Conservation (phyloP, 2,113 vertebrate species). For the Catagonus wagneri region DNA sequence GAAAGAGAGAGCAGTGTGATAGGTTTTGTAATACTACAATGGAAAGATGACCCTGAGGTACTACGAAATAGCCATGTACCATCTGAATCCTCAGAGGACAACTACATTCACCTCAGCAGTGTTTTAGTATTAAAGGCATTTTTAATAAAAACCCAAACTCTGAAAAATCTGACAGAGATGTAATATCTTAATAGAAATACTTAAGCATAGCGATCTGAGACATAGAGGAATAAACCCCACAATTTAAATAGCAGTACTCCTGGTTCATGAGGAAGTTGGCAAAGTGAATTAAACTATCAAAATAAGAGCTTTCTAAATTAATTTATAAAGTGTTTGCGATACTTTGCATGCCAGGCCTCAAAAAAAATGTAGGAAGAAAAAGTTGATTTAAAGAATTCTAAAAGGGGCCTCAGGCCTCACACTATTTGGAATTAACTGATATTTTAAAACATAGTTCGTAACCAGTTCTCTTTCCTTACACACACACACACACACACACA, state of each 20-base stretch:
- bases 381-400: slow-evolving; percentile 39
- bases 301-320: slow-evolving; percentile 44
- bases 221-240: background rate
- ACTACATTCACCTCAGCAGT: background rate
- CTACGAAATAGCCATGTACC: background rate
- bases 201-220: background rate
- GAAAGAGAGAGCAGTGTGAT: background rate
- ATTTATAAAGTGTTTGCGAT: slow-evolving; percentile 12
- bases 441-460: slow-evolving; percentile 22
- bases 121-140: slow-evolving; percentile 45
- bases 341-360: background rate
- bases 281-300: slow-evolving; percentile 57
- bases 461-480: slow-evolving; percentile 30
- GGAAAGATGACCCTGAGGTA: background rate
- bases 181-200: slow-evolving; percentile 34
- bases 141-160: slow-evolving; percentile 45
- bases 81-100: background rate
- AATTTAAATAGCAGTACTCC: slow-evolving; percentile 5
- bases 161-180: slow-evolving; percentile 33
- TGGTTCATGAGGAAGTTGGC: slow-evolving; percentile 26
- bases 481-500: background rate
- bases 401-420: background rate
- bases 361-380: slow-evolving; percentile 42
- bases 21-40: background rate
- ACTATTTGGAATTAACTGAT: slow-evolving; percentile 15